Base-by-base conservation (phyloP, 2,113 vertebrate genomes). In the Myotis lucifugus region DNA sequence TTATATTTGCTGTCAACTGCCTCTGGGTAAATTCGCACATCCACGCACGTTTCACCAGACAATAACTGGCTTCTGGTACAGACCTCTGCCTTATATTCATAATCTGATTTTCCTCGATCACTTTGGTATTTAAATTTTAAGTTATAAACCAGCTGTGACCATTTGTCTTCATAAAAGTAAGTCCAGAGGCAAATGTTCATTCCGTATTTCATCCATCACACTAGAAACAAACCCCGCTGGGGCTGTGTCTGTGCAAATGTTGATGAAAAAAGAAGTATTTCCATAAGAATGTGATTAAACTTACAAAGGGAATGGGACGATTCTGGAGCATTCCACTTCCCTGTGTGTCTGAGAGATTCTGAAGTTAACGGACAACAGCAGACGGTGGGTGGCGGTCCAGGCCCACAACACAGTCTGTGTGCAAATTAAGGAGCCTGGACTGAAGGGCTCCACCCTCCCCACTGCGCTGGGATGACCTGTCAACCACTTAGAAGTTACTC, bases 331-430 rank as follows among this genome's bases (percentile, higher is more conserved):
- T 95, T 90, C 70, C 64, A 52, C 66, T 96, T 96, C 88, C 48
- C 87, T 77, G 21, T 94, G 91, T 93, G 89, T 73, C 90, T 93
- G 95, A 85, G 95, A 93, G 88, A 95, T 95, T 97, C 97, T 97
- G 93, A 97, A 96, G 91, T 95, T 97, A 95, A 97, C 76, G 94
- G 88, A 81, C 85, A 97, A 96, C 46, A 97, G 96, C 94, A 97
- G 95, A 97, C 93, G 96, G 96, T 83, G 13, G 61, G 94, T 97
- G 91, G 67, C 1, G 25, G 59, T 48, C 93, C 61, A 0, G 73
- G 88, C 46, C 15, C 84, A 96, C 29, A 18, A 11, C 73, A 85
- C 50, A 85, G 94, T 78, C 93, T 97, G 69, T 64, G 61, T 64
- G 72, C 88, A 74, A 79, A 87, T 97, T 94, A 98, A 96, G 95